These are phyloP conservation scores for Megaceryle alcyon DNA, from an alignment of 2,797 vertebrate genomes.

Conservation along the genomic window DNA sequence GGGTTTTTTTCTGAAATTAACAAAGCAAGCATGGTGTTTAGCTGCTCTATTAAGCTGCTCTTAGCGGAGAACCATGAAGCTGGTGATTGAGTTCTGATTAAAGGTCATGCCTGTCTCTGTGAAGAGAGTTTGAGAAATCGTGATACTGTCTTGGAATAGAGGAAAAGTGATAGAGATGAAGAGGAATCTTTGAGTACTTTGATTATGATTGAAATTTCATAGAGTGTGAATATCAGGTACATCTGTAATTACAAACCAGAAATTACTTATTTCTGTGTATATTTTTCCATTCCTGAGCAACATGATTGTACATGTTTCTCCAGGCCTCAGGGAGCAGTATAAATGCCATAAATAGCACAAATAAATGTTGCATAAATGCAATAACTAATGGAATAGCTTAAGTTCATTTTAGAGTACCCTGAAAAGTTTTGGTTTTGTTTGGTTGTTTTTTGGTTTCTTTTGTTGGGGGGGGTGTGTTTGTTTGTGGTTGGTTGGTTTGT, in stretches of 20 bases:
- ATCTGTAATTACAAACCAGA: not conserved
- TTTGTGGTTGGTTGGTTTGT: too few species aligned
- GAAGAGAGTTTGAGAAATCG: not conserved
- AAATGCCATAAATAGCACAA: not conserved
- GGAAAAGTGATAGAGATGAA: not conserved
- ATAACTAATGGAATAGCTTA: not conserved
- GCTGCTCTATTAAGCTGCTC: not conserved
- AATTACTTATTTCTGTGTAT: not conserved
- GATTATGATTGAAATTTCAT: not conserved
- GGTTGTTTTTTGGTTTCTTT: too few species aligned
- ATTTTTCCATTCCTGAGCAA: not conserved
- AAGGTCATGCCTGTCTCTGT: not conserved
- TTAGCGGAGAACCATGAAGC: not conserved
- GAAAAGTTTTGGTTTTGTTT: not conserved
- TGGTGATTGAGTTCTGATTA: not conserved
- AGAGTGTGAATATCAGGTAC: not conserved
- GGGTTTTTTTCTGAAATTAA: not conserved
- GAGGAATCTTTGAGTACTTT: not conserved
- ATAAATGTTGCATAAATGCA: not conserved
- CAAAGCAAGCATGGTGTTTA: not conserved
- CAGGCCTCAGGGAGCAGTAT: not conserved
- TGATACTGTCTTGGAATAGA: not conserved
- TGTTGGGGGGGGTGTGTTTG: too few species aligned
- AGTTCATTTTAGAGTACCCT: not conserved
- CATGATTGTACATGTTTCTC: not conserved